These are phyloP conservation scores for Euproctis similis DNA, from an alignment of 2,888 invertebrate species.

Conservation along the genomic window DNA sequence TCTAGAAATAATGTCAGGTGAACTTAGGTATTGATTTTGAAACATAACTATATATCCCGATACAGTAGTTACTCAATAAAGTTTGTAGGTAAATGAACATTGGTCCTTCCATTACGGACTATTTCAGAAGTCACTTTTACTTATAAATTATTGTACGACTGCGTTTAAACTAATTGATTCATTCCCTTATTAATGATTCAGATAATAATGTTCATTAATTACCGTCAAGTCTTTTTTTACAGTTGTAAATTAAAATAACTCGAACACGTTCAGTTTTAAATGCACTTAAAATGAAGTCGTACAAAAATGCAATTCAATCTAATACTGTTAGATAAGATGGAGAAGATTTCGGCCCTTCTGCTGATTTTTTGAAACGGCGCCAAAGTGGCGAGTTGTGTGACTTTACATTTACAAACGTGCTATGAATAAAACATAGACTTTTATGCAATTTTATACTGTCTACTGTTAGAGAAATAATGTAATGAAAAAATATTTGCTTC, in stretches of 20 bases:
- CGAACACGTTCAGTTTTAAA: constrained; percentile 2
- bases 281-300: neutral
- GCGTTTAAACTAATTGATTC: constrained; percentile 6
- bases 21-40: too few relatives aligned
- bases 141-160: too few relatives aligned
- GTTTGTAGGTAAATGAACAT: too few relatives aligned
- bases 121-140: too few relatives aligned
- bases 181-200: constrained; percentile 9
- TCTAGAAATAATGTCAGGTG: too few relatives aligned
- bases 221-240: neutral
- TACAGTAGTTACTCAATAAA: too few relatives aligned
- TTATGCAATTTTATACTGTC: constrained; percentile 15
- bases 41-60: too few relatives aligned
- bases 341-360: constrained; percentile 9
- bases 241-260: constrained; percentile 6
- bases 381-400: constrained; percentile 39
- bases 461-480: neutral
- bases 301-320: constrained; percentile 20
- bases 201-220: neutral
- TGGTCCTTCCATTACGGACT: too few relatives aligned
- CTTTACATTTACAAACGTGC: constrained; percentile 45
- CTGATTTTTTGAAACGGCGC: constrained; percentile 55
- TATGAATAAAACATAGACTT: constrained; percentile 34
- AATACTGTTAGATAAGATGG: too few relatives aligned
- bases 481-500: too few relatives aligned